A percentile compares a stretch with the other conserved stretches of the same genome.
phyloP scores from a whole-genome alignment of 2,113 vertebrate genomes.

The Ammodytes marinus region DNA sequence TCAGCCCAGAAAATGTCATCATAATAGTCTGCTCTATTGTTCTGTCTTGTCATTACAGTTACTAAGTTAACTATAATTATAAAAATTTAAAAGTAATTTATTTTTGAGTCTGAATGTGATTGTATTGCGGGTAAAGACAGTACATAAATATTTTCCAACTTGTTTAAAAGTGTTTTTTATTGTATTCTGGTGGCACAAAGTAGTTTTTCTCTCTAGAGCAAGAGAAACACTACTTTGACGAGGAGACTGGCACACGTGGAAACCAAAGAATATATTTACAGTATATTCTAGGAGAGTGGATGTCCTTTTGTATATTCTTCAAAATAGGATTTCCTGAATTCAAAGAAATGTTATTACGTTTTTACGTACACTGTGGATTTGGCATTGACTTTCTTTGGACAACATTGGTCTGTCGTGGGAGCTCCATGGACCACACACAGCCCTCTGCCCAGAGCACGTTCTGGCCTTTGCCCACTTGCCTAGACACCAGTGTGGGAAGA shows the following conservation, averaged over 20 bases:
- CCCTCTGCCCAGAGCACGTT: conserved; percentile 53
- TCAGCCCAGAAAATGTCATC: conserved; percentile 66
- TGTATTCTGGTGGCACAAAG: conserved; percentile 9
- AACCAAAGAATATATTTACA: conserved; percentile 40
- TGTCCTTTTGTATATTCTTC: conserved; percentile 56
- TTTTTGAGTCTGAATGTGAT: conserved; percentile 16
- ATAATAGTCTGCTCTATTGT: conserved; percentile 49
- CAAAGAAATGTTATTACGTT: conserved; percentile 70
- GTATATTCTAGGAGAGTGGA: conserved; percentile 42
- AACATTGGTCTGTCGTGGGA: conserved; percentile 57
- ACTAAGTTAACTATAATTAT: conserved; percentile 30
- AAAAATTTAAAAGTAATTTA: conserved; percentile 22
- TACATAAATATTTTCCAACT: neutral
- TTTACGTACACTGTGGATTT: conserved; percentile 73
- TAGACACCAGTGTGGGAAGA: conserved; percentile 54
- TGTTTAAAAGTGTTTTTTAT: conserved; percentile 8
- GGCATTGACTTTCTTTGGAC: conserved; percentile 56
- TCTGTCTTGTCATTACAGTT: conserved; percentile 47
- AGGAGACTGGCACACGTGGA: conserved; percentile 18
- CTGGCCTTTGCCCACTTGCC: conserved; percentile 55
- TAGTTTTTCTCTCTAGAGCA: neutral
- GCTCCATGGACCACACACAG: conserved; percentile 77
- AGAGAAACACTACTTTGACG: conserved; percentile 26
- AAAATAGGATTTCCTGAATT: conserved; percentile 66
- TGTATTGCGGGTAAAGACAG: neutral